Evolutionary conservation across 2,888 invertebrate genomes (phyloP).

Genomic region (Platypus cylindrus): DNA sequence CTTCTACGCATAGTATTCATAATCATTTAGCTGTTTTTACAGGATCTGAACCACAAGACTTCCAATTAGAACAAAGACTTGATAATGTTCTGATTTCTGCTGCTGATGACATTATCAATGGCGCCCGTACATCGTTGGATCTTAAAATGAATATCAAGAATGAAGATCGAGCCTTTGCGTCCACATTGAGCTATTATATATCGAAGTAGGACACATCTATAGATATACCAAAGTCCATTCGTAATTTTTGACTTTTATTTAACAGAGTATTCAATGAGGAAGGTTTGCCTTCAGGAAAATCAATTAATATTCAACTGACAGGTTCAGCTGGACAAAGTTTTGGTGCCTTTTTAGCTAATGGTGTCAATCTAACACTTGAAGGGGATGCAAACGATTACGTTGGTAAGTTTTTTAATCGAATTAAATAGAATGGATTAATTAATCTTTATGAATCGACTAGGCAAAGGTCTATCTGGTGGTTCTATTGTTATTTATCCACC

Average conservation of each 20-base stretch:
- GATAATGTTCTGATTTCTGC: conserved; percentile 67
- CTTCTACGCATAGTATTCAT: neutral
- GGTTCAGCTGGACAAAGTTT: conserved; percentile 99
- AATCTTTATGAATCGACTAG: conserved; percentile 28
- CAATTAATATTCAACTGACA: conserved; percentile 65
- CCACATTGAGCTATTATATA: conserved; percentile 88
- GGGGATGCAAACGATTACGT: conserved; percentile 99
- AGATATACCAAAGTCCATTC: neutral
- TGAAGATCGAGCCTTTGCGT: conserved; percentile 84
- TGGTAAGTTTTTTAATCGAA: conserved; percentile 39
- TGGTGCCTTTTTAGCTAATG: conserved; percentile 89
- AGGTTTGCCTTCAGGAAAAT: conserved; percentile 67
- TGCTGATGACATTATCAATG: conserved; percentile 61
- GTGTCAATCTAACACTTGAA: conserved; percentile 79
- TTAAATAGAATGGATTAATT: too few species aligned
- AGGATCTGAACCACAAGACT: conserved; percentile 65
- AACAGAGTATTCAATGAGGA: conserved; percentile 77
- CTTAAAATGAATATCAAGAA: conserved; percentile 76
- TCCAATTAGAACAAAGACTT: conserved; percentile 70
- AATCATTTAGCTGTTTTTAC: neutral
- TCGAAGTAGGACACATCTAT: conserved; percentile 57
- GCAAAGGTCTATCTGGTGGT: conserved; percentile 87
- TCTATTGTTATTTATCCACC: conserved; percentile 88
- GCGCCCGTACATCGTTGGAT: conserved; percentile 51
- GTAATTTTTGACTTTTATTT: conserved; percentile 16